Base-by-base conservation (phyloP, 2,888 invertebrate genomes). In the Microplitis deprimator region DNA sequence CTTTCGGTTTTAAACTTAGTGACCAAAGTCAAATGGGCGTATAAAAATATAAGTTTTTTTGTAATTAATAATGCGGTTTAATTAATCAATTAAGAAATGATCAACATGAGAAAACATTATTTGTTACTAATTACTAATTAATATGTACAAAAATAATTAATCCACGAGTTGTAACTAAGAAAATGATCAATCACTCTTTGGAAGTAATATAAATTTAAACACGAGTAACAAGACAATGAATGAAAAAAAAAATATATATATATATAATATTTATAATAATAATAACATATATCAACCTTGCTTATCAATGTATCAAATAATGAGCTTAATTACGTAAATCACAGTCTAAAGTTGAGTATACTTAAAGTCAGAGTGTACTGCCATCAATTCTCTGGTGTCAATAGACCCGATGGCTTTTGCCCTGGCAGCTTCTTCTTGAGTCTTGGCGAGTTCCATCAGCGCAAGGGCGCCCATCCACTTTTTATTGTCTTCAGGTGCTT, bases 391-490 rank as follows among this genome's bases (percentile, higher is more conserved):
- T 13, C 81, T 77, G 65, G 85, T 83, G 74, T 83, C 82, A 7
- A 82, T 81, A 38, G 84, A 74, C 74, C 80, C 81, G 16, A 86
- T 78, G 64, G 82, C 83, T 76, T 81, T 82, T 8, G 84, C 85
- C 38, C 83, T 84, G 10, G 84, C 85, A 38, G 83, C 85, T 73
- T 89, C 87, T 75, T 87, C 85, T 77, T 88, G 86, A 50, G 85
- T 88, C 77, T 88, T 91, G 60, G 92, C 92, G 65, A 93, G 85
- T 85, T 93, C 92, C 87, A 93, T 93, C 20, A 93, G 88, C 61
- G 93, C 93, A 85, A 93, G 90, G 61, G 93, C 93, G 29, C 93
- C 92, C 80, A 93, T 90, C 91, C 92, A 92, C 83, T 93, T 90
- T 61, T 91, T 89, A 83, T 90, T 90, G 64, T 90, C 89, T 75